phyloP scores from a whole-genome alignment of 2,888 invertebrate genomes.

The Latrodectus elegans region DNA sequence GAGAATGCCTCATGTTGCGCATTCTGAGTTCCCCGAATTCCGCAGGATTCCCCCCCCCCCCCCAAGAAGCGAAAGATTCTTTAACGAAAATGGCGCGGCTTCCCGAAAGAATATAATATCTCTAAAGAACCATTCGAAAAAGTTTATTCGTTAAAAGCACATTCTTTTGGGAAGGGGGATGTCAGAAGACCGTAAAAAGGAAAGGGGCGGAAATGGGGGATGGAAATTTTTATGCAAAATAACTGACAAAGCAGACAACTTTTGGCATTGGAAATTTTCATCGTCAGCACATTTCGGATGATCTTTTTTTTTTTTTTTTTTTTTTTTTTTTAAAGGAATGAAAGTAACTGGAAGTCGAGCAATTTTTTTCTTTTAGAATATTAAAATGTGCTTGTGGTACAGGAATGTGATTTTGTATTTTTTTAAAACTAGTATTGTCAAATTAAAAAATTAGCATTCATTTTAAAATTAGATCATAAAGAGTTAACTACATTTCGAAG shows the following conservation, averaged over 20 bases:
- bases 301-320: neutral
- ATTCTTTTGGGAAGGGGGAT: conserved; percentile 19
- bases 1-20: neutral
- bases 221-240: neutral
- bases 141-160: conserved; percentile 43
- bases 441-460: no score
- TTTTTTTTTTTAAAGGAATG: neutral
- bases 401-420: no score
- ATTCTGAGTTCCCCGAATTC: conserved; percentile 1
- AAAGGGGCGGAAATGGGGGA: neutral
- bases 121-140: conserved; percentile 3
- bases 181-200: neutral
- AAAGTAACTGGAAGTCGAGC: no score
- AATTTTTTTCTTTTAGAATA: no score
- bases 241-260: conserved; percentile 1
- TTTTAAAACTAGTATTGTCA: no score
- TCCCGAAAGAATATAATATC: neutral
- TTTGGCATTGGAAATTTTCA: neutral
- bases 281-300: neutral
- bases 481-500: no score
- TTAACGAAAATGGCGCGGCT: neutral
- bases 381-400: no score
- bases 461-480: no score
- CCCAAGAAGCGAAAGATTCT: neutral
- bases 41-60: neutral